phyloP scores from a whole-genome alignment of 2,113 vertebrate species.

The Pygoscelis adeliae region DNA sequence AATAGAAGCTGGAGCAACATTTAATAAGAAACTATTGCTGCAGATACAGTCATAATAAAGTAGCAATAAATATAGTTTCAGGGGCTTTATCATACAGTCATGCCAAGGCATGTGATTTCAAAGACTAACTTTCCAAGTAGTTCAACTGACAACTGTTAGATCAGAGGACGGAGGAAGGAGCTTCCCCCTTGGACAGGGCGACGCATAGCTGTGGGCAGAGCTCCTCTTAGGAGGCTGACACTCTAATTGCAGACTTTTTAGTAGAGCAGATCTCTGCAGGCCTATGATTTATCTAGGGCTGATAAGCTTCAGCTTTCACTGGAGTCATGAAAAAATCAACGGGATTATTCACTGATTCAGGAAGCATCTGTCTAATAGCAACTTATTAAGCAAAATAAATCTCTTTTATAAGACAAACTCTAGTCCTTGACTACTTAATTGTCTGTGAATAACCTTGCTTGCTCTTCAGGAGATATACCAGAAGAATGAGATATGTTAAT shows the following conservation, averaged over 20 bases:
- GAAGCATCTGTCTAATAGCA: not conserved
- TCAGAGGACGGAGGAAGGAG: not conserved
- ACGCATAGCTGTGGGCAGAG: not conserved
- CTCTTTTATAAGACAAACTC: not conserved
- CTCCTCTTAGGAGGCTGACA: not conserved
- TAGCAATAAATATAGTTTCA: not conserved
- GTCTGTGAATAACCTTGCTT: not conserved
- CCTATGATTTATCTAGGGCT: not conserved
- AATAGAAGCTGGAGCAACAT: not conserved
- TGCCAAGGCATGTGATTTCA: not conserved
- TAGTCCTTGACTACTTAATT: not conserved
- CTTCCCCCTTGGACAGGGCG: not conserved
- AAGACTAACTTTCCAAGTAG: not conserved
- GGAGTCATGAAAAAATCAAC: conserved; percentile 13
- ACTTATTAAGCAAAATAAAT: conserved; percentile 13
- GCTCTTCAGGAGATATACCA: not conserved
- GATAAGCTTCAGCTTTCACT: not conserved
- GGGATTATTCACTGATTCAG: not conserved
- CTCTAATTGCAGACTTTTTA: not conserved
- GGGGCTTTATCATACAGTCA: not conserved
- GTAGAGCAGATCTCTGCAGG: not conserved
- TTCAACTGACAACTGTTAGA: not conserved
- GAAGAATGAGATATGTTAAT: not conserved
- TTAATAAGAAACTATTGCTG: not conserved
- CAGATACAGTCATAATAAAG: not conserved